Percentiles rank a stretch among this genome's conserved stretches.
Evolutionary conservation across 1,140 invertebrate species (phyloP).

Genomic region (Cephus cinctus): DNA sequence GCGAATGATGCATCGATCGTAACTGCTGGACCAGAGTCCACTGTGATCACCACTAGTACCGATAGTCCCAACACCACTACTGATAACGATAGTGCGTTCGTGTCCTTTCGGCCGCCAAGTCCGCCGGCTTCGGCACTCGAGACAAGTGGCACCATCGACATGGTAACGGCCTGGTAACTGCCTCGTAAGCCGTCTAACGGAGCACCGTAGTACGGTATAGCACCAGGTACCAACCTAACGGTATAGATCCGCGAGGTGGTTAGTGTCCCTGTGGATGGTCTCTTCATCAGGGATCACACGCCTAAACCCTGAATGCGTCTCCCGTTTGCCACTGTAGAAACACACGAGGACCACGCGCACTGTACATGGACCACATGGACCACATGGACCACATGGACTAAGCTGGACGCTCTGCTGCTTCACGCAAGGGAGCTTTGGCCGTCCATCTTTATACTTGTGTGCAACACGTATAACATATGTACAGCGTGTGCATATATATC

Average conservation of each 20-base stretch:
- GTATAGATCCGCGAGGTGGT: constrained; percentile 21
- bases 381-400: no score
- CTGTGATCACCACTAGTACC: not conserved
- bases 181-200: constrained; percentile 43
- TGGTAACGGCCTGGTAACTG: constrained; percentile 46
- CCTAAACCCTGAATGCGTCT: no score
- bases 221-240: no score
- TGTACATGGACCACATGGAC: no score
- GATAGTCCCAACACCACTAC: not conserved
- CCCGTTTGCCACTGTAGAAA: no score
- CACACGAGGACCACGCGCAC: no score
- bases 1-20: constrained; percentile 21
- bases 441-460: no score
- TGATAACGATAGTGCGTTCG: constrained; percentile 4
- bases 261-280: constrained; percentile 24
- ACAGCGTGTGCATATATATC: no score
- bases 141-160: constrained; percentile 40
- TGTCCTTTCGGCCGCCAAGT: constrained; percentile 23
- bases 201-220: no score
- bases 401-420: no score
- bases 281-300: constrained; percentile 49
- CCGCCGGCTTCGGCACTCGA: constrained; percentile 32
- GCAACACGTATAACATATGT: no score
- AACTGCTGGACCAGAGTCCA: not conserved
- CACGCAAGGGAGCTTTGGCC: no score